Percentiles rank a stretch among this genome's conserved stretches.
phyloP scores from a whole-genome alignment of 1,140 invertebrate species.

The Propsilocerus akamusi region DNA sequence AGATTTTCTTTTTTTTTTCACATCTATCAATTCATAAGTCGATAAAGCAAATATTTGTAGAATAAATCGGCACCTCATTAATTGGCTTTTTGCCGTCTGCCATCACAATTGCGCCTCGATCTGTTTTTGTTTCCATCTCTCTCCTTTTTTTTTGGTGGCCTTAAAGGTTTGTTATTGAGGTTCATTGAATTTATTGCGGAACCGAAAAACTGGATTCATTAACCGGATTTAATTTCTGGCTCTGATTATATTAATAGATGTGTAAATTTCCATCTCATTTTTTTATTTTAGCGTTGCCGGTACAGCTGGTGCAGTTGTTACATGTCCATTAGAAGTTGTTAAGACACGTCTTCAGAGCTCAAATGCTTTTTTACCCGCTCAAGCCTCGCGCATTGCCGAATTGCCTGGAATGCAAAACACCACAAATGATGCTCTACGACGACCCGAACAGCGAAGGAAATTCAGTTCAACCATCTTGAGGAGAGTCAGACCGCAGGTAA shows the following conservation, averaged over 20 bases:
- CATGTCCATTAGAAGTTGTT: constrained; percentile 95
- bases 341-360: constrained; percentile 96
- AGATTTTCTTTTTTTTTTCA: no score
- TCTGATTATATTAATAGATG: constrained; percentile 4
- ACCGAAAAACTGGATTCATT: constrained; percentile 6
- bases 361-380: constrained; percentile 38
- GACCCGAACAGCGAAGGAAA: constrained; percentile 25
- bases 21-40: no score
- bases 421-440: constrained; percentile 13
- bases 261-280: constrained; percentile 7
- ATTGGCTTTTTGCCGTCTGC: no score
- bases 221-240: background rate
- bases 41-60: no score
- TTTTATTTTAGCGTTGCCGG: constrained; percentile 63
- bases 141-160: background rate
- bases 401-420: constrained; percentile 15
- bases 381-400: constrained; percentile 23
- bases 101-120: no score
- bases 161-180: constrained; percentile 4
- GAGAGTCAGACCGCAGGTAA: constrained; percentile 23
- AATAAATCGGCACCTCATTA: no score
- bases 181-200: constrained; percentile 3
- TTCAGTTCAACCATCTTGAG: constrained; percentile 25
- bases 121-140: no score
- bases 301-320: constrained; percentile 87